Evolutionary conservation across 2,888 invertebrate species (phyloP).

Genomic region (Matsumyia berberina): DNA sequence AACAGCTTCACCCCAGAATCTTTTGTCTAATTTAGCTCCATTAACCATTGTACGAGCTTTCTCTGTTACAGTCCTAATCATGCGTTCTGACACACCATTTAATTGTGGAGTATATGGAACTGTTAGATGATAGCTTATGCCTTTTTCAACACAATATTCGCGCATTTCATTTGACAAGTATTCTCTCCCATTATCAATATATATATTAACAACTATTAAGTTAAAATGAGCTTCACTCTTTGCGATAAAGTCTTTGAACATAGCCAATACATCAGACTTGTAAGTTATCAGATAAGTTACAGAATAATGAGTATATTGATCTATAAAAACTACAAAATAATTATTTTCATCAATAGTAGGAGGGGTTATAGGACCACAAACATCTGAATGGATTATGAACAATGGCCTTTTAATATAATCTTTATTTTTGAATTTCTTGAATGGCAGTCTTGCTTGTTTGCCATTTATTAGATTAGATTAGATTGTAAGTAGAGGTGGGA

Average conservation of each 20-base stretch:
- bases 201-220: constrained; percentile 79
- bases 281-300: constrained; percentile 78
- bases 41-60: constrained; percentile 80
- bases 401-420: constrained; percentile 78
- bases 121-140: constrained; percentile 80
- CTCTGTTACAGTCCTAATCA: constrained; percentile 81
- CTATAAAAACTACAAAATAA: constrained; percentile 77
- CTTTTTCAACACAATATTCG: constrained; percentile 78
- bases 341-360: constrained; percentile 78
- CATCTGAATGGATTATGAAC: constrained; percentile 79
- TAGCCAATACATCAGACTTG: constrained; percentile 78
- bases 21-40: constrained; percentile 78
- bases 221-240: constrained; percentile 77
- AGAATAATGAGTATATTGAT: constrained; percentile 80
- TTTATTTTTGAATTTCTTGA: constrained; percentile 77
- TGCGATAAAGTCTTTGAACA: constrained; percentile 77
- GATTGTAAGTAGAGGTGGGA: too few relatives aligned
- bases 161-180: constrained; percentile 79
- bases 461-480: too few relatives aligned
- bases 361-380: constrained; percentile 80
- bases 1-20: constrained; percentile 81
- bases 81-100: constrained; percentile 82
- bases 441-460: constrained; percentile 81
- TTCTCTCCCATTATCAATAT: constrained; percentile 79
- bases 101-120: constrained; percentile 81